Percentiles rank a stretch among this genome's conserved stretches.
phyloP scores from a whole-genome alignment of 1,140 invertebrate species.

The Globodera rostochiensis region DNA sequence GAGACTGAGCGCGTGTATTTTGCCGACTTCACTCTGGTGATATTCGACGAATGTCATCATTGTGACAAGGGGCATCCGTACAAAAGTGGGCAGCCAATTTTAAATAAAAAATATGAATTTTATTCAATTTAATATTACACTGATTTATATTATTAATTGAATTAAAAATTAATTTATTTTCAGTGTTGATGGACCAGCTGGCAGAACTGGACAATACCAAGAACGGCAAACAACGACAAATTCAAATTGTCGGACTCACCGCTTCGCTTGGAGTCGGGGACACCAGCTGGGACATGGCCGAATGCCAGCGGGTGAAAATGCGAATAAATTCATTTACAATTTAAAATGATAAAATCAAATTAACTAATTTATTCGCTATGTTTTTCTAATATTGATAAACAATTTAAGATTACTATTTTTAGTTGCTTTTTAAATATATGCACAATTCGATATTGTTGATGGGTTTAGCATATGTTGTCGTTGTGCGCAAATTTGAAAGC shows the following conservation, averaged over 20 bases:
- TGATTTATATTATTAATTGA: no score
- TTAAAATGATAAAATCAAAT: constrained; percentile 4
- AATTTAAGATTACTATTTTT: not conserved
- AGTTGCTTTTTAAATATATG: constrained; percentile 1
- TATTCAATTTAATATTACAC: no score
- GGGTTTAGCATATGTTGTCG: constrained; percentile 36
- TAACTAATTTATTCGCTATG: no score
- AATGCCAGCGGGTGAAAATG: constrained; percentile 18
- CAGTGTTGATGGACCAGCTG: constrained; percentile 47
- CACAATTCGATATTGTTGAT: not conserved
- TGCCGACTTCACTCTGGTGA: constrained; percentile 48
- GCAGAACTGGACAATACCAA: constrained; percentile 33
- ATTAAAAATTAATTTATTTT: constrained; percentile 22
- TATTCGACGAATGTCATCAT: constrained; percentile 60
- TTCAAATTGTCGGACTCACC: constrained; percentile 56
- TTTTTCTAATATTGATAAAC: no score
- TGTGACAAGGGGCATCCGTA: constrained; percentile 47
- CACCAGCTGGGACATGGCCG: constrained; percentile 37
- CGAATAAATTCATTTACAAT: not conserved
- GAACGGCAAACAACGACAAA: not conserved
- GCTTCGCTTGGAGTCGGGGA: constrained; percentile 53
- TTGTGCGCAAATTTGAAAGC: constrained; percentile 41
- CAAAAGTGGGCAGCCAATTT: constrained; percentile 31
- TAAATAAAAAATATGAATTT: no score
- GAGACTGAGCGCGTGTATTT: constrained; percentile 41